Conservation (phyloP, 2,888 invertebrate species). For the Malthinus flaveolus region DNA sequence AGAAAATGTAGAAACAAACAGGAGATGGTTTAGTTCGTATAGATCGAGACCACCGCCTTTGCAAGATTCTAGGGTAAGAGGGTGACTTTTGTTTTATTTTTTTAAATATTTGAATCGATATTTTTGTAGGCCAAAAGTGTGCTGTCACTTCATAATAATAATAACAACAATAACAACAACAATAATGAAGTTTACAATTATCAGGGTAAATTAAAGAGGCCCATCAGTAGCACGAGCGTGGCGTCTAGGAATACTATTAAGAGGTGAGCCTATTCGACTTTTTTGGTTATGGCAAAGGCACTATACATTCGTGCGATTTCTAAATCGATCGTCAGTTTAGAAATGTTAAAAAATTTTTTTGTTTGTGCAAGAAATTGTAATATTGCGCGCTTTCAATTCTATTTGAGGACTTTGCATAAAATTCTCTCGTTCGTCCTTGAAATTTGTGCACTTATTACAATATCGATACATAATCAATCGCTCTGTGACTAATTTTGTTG, state of each 20-base stretch:
- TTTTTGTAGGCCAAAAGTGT: not conserved
- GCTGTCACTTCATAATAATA: not conserved
- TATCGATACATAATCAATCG: not conserved
- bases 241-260: not conserved
- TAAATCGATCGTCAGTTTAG: too few relatives aligned
- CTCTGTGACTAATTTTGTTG: constrained; percentile 4
- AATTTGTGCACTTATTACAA: constrained; percentile 3
- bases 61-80: not conserved
- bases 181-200: constrained; percentile 1
- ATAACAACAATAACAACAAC: not conserved
- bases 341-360: too few relatives aligned
- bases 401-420: not conserved
- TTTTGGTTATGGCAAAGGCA: not conserved
- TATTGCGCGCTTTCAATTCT: not conserved
- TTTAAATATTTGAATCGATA: not conserved
- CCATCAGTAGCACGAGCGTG: not conserved
- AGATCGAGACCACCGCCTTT: not conserved
- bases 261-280: not conserved
- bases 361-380: too few relatives aligned
- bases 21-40: not conserved
- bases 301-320: not conserved
- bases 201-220: not conserved
- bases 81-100: not conserved
- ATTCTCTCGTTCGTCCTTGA: not conserved
- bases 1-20: not conserved